Evolutionary conservation across 2,888 invertebrate genomes (phyloP).

Genomic region (Nomada flava): DNA sequence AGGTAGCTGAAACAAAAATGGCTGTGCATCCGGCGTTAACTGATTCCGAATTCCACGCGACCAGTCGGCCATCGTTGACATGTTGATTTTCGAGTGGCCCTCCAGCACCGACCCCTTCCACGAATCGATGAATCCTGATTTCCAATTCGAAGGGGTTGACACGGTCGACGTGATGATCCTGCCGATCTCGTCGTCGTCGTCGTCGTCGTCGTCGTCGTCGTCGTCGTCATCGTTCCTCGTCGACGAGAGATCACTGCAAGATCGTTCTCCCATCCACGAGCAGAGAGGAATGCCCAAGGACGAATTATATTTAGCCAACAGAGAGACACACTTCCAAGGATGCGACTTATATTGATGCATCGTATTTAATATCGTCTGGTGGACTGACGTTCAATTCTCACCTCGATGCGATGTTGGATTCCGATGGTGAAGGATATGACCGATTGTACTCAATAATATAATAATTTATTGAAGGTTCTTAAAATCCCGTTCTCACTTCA

Average conservation of each 20-base stretch:
- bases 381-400: neutral
- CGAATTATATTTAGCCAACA: conserved; percentile 68
- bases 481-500: too few species aligned
- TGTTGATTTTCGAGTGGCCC: conserved; percentile 74
- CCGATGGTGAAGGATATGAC: too few species aligned
- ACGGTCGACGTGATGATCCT: conserved; percentile 70
- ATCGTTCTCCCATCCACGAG: conserved; percentile 33
- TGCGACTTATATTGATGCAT: conserved; percentile 60
- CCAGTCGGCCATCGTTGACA: conserved; percentile 47
- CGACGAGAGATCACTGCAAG: conserved; percentile 26
- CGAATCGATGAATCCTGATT: conserved; percentile 74
- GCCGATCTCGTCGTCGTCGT: conserved; percentile 50
- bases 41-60: conserved; percentile 74
- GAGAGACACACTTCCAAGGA: conserved; percentile 54
- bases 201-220: too few species aligned
- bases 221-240: neutral
- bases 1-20: conserved; percentile 14
- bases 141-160: conserved; percentile 72
- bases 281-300: conserved; percentile 59
- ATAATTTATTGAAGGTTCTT: too few species aligned
- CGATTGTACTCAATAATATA: too few species aligned
- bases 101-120: conserved; percentile 67
- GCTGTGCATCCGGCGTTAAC: conserved; percentile 68
- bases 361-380: conserved; percentile 46
- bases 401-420: too few species aligned